Conservation (phyloP, 30 jellyfish, hydroid and myxozoan species). For the Aurelia aurita complex sp. Pacific region DNA sequence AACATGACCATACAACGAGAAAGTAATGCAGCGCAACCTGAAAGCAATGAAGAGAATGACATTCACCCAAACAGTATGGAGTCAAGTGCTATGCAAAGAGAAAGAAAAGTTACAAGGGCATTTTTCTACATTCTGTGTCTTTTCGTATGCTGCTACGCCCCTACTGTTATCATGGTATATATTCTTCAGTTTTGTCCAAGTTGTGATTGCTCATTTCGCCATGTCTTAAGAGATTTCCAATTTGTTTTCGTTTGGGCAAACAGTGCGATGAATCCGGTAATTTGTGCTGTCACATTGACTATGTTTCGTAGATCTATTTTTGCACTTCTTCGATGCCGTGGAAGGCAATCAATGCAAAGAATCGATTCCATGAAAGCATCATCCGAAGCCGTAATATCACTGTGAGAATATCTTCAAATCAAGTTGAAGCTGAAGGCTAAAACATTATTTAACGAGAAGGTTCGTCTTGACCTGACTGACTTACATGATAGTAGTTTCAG, state of each 20-base stretch:
- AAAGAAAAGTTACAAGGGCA: constrained; percentile 22
- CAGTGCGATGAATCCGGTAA: no score
- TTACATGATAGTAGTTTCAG: not conserved
- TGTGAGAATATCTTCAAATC: no score
- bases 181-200: constrained; percentile 39
- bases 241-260: no score
- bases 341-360: no score
- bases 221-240: constrained; percentile 15
- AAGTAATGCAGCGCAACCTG: not conserved
- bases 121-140: constrained; percentile 18
- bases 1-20: no score
- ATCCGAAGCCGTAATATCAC: no score
- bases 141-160: constrained; percentile 9
- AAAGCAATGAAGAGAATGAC: not conserved
- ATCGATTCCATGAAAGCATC: no score
- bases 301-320: not conserved
- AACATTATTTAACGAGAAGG: not conserved
- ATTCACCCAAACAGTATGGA: no score
- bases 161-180: constrained; percentile 22
- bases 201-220: constrained; percentile 50
- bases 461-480: not conserved
- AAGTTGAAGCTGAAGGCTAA: constrained; percentile 12
- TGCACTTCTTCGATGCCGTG: not conserved
- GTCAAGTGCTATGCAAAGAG: not conserved
- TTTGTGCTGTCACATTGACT: not conserved